These are phyloP conservation scores for Mesorhabditis belari DNA, from an alignment of 2,888 invertebrate genomes.

Conservation along the genomic window DNA sequence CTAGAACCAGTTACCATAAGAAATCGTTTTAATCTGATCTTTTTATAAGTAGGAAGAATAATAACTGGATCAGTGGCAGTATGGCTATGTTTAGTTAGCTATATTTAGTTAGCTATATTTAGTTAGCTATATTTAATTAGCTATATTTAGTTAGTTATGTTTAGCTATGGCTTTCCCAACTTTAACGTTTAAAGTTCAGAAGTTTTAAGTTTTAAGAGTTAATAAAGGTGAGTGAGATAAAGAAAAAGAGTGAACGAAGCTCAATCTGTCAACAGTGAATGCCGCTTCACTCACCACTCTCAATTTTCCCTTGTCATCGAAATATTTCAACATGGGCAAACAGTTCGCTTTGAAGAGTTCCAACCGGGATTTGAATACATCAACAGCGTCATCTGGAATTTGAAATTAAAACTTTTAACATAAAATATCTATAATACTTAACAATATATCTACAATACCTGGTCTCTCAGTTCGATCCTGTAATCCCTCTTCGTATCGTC, in stretches of 20 bases:
- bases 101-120: no score
- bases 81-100: no score
- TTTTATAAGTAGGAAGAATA: no score
- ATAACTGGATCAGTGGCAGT: no score
- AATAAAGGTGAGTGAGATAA: neutral
- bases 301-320: slow-evolving; percentile 75
- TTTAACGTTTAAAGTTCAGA: no score
- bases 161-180: no score
- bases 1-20: no score
- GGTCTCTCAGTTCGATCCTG: slow-evolving; percentile 5
- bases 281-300: slow-evolving; percentile 67
- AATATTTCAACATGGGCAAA: slow-evolving; percentile 76
- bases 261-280: neutral
- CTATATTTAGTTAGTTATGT: no score
- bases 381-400: slow-evolving; percentile 70
- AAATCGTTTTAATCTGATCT: no score
- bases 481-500: slow-evolving; percentile 15
- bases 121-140: no score
- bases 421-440: slow-evolving; percentile 48
- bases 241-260: neutral
- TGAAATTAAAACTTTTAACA: neutral
- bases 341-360: slow-evolving; percentile 80
- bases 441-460: slow-evolving; percentile 9
- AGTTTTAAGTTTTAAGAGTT: neutral
- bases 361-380: slow-evolving; percentile 74